Base-by-base conservation (phyloP, 2,888 invertebrate species). In the Tetrapedia diversipes region DNA sequence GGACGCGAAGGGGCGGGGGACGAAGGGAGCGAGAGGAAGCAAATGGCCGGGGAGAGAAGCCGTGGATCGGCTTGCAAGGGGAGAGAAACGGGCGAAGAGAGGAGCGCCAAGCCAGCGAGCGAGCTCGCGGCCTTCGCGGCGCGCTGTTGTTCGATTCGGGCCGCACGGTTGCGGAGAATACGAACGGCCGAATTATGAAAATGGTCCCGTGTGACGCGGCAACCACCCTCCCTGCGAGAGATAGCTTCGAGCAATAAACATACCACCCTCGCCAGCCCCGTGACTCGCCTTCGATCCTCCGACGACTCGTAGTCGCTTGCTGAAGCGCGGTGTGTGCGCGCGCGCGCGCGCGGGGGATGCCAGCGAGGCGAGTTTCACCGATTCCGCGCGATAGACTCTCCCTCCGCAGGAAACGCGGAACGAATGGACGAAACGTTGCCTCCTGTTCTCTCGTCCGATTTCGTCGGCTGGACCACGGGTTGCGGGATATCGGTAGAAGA, bases 101-200 rank as follows among this genome's bases (percentile, higher is more conserved):
- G 71, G n/a, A n/a, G n/a, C n/a, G n/a, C n/a, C n/a, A 74, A 76
- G 61, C 39, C 65, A 64, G 63, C 39, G 59, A 47, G 67, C 43
- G 65, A 59, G 66, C 85, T 84, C 83, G 86, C 82, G 84, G 82
- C 80, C 80, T 78, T 86, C 89, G 89, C 91, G 91, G 90, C 90
- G 91, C 85, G 89, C 88, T 90, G 92, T 92, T 92, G 92, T 93
- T 93, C 93, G 93, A 93, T 93, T 92, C 93, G 90, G 91, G 92
- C 90, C 92, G 92, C 92, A 92, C 90, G 90, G 88, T 89, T 89
- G 89, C 88, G 89, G 92, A 92, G 93, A 93, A 93, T 93, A 93
- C 93, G 93, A 93, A 93, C 93, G 93, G 93, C 92, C 92, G 92
- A 93, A 93, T 93, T 93, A 93, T 93, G 93, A 93, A 93, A 93